Percentiles rank a stretch among this genome's conserved stretches.
phyloP scores from a whole-genome alignment of 1,140 invertebrate genomes.

The Leucophenga varia region DNA sequence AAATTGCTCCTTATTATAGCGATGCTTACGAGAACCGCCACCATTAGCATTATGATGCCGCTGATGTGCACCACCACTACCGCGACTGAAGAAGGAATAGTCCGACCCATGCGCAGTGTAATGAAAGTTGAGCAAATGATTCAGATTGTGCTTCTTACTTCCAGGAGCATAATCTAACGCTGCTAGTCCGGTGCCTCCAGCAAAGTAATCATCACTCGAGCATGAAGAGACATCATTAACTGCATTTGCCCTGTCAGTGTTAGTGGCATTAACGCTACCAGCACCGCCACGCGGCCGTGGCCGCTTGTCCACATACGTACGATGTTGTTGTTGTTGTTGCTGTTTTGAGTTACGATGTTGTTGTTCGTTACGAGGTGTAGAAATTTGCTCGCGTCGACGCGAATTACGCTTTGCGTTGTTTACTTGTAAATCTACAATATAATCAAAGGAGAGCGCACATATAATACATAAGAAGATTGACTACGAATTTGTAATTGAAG shows the following conservation, averaged over 20 bases:
- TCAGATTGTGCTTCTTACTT: constrained; percentile 89
- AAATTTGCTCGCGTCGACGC: constrained; percentile 43
- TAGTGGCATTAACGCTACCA: constrained; percentile 1
- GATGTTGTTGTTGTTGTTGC: constrained; percentile 33
- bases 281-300: constrained; percentile 31
- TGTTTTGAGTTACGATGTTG: constrained; percentile 18
- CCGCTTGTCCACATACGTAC: constrained; percentile 52
- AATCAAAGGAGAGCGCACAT: too few relatives aligned
- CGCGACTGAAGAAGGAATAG: constrained; percentile 20
- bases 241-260: constrained; percentile 8
- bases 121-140: constrained; percentile 88
- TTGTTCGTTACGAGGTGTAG: constrained; percentile 38
- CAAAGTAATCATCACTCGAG: constrained; percentile 25
- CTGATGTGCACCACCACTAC: constrained; percentile 56
- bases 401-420: constrained; percentile 37
- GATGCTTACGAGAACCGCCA: constrained; percentile 51
- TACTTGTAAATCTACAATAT: constrained; percentile 41
- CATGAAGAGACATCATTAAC: constrained; percentile 21
- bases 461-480: too few relatives aligned
- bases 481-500: background rate
- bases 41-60: constrained; percentile 36
- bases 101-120: constrained; percentile 66
- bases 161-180: constrained; percentile 66
- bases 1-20: constrained; percentile 89
- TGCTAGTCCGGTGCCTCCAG: constrained; percentile 43